Evolutionary conservation across 2,797 vertebrate species (phyloP).

Genomic region (Cacajao melanocephalus): DNA sequence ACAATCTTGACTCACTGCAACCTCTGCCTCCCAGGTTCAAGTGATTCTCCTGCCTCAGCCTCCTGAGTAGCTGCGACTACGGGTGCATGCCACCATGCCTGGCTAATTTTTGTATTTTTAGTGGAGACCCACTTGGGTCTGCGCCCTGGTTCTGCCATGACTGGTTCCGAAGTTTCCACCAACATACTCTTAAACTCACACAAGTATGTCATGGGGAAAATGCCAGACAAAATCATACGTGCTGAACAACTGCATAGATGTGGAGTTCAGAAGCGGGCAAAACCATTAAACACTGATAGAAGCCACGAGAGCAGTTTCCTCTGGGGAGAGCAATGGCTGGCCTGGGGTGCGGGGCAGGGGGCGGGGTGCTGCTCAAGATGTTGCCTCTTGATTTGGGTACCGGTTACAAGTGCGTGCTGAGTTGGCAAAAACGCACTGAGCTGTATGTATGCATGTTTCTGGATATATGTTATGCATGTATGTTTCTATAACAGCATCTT

Average conservation of each 20-base stretch:
- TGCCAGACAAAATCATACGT: not conserved
- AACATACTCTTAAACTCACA: not conserved
- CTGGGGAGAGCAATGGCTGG: not conserved
- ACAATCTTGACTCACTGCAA: not conserved
- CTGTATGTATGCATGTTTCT: not conserved
- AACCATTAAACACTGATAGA: not conserved
- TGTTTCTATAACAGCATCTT: not conserved
- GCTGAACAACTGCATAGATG: not conserved
- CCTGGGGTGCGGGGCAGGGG: fast-evolving
- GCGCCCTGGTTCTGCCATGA: not conserved
- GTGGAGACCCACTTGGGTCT: not conserved
- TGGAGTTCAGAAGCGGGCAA: not conserved
- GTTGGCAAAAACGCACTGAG: not conserved
- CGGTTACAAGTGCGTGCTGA: not conserved
- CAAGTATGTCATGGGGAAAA: fast-evolving
- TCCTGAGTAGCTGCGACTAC: not conserved
- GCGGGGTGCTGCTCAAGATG: no score
- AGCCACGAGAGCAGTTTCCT: not conserved
- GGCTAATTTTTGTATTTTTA: not conserved
- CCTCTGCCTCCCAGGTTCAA: not conserved
- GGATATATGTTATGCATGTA: not conserved
- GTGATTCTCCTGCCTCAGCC: not conserved
- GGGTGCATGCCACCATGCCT: not conserved
- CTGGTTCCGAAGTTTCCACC: not conserved
- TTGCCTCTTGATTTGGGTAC: not conserved